Evolutionary conservation across 2,888 invertebrate genomes (phyloP).

Genomic region (Bruchidius siliquastri): DNA sequence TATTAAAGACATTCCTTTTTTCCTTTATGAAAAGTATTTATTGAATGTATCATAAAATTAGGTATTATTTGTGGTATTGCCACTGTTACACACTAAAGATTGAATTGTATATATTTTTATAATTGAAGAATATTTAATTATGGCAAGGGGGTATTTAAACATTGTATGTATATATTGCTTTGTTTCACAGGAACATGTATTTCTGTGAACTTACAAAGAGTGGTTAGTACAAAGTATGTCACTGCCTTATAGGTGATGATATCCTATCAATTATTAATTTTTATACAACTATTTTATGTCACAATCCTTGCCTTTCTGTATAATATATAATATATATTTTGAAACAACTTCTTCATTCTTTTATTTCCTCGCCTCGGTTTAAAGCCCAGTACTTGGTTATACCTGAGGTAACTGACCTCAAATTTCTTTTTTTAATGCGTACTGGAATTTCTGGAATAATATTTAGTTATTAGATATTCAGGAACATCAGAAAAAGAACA

Average conservation of each 20-base stretch:
- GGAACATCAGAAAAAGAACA: not conserved
- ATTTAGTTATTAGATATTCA: not conserved
- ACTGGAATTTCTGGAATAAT: not conserved
- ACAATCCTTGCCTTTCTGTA: slow-evolving; percentile 21
- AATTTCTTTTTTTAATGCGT: not conserved
- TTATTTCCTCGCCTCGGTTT: not conserved
- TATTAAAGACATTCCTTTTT: not conserved
- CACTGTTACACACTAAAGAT: not conserved
- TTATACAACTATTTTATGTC: slow-evolving; percentile 25
- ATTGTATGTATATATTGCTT: slow-evolving; percentile 25
- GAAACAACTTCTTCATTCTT: not conserved
- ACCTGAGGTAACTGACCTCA: not conserved
- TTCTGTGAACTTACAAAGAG: slow-evolving; percentile 30
- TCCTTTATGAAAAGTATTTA: not conserved
- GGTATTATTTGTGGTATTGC: not conserved
- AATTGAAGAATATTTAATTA: slow-evolving; percentile 22
- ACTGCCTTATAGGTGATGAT: slow-evolving; percentile 29
- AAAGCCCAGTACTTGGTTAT: not conserved
- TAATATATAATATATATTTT: slow-evolving; percentile 6
- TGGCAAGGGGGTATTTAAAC: slow-evolving; percentile 31
- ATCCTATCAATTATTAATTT: slow-evolving; percentile 20
- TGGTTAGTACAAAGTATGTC: slow-evolving; percentile 36
- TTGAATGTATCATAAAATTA: not conserved
- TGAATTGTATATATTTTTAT: slow-evolving; percentile 14
- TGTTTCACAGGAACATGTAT: slow-evolving; percentile 11